Percentiles rank a stretch among this genome's conserved stretches.
Conservation (phyloP, 2,113 vertebrate species). For the Apodemus sylvaticus region DNA sequence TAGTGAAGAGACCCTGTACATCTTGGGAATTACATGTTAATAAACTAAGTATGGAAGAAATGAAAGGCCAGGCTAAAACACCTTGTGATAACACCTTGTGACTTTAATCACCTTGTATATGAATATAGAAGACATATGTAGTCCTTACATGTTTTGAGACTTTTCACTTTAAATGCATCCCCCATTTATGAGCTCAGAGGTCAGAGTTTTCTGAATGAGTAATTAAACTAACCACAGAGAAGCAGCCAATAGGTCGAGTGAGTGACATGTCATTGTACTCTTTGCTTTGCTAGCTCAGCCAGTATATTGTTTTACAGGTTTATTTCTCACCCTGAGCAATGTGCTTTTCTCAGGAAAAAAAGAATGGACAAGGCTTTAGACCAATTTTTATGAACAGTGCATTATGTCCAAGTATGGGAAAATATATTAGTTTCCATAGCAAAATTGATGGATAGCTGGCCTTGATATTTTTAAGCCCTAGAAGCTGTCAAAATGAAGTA, state of each 20-base stretch:
- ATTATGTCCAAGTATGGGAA: neutral
- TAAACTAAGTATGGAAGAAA: neutral
- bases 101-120: neutral
- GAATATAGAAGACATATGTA: neutral
- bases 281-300: neutral
- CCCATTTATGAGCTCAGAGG: neutral
- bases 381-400: neutral
- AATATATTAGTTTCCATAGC: neutral
- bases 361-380: neutral
- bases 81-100: neutral
- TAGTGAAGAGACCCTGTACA: neutral
- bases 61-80: neutral
- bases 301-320: neutral
- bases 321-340: neutral
- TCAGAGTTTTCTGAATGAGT: neutral
- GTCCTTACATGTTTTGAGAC: neutral
- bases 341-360: neutral
- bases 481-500: neutral
- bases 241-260: neutral
- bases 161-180: neutral
- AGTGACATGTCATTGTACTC: neutral
- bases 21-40: neutral
- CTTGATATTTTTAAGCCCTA: neutral
- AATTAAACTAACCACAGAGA: neutral
- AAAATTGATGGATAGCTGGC: neutral